Conservation (phyloP, 2,797 vertebrate genomes). For the Gallirallus australis region DNA sequence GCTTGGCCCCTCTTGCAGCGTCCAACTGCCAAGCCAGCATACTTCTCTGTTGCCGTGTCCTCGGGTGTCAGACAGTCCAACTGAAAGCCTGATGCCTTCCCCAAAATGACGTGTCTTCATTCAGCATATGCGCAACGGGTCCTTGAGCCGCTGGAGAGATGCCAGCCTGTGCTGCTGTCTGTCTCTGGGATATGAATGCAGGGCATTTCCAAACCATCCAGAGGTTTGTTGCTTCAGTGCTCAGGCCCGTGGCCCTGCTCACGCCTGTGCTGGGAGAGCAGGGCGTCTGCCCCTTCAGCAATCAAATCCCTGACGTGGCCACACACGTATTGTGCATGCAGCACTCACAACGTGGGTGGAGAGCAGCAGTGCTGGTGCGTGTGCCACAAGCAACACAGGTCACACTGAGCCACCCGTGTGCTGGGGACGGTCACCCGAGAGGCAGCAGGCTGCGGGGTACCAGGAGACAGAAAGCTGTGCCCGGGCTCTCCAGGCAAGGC, state of each 20-base stretch:
- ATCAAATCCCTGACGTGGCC: background rate
- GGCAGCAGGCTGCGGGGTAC: background rate
- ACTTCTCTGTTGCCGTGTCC: background rate
- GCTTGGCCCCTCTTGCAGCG: background rate
- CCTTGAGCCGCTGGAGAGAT: background rate
- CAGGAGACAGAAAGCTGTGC: rapidly evolving
- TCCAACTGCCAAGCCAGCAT: background rate
- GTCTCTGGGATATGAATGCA: background rate
- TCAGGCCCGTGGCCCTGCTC: background rate
- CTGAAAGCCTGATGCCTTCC: background rate
- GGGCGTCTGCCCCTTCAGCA: background rate
- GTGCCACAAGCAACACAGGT: background rate
- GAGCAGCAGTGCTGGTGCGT: background rate
- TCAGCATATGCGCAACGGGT: background rate
- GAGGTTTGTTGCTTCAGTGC: background rate
- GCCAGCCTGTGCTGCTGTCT: background rate
- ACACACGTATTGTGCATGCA: rapidly evolving
- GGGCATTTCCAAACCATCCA: background rate
- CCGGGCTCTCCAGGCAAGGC: rapidly evolving
- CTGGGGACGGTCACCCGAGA: background rate
- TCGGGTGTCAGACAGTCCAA: background rate
- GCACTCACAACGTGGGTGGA: background rate
- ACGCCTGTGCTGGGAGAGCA: background rate
- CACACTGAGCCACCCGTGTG: rapidly evolving
- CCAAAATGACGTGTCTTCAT: background rate